Evolutionary conservation across 2,888 invertebrate genomes (phyloP).

Genomic region (Ophonus ardosiacus): DNA sequence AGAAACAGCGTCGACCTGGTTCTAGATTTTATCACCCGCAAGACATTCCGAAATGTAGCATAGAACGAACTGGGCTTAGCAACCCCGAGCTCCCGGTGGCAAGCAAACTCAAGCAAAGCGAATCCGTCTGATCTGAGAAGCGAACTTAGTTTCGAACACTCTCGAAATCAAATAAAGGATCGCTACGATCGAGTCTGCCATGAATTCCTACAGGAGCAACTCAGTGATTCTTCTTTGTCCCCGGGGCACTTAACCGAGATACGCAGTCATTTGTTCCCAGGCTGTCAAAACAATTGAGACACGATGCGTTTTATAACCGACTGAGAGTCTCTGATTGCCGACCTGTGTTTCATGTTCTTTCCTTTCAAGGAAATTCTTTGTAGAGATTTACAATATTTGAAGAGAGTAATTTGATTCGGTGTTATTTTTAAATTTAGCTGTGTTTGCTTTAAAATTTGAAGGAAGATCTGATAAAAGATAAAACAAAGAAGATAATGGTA

Average conservation of each 20-base stretch:
- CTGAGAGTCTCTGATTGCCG: background rate
- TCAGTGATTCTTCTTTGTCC: conserved; percentile 38
- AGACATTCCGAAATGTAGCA: background rate
- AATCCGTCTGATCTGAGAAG: conserved; percentile 32
- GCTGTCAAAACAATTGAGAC: conserved; percentile 55
- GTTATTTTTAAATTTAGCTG: conserved; percentile 10
- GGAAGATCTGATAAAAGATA: background rate
- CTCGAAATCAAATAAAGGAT: conserved; percentile 39
- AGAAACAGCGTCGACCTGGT: background rate
- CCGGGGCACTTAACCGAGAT: conserved; percentile 43
- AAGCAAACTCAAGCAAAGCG: conserved; percentile 16
- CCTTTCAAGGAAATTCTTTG: background rate
- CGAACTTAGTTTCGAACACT: conserved; percentile 40
- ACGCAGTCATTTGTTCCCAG: conserved; percentile 45
- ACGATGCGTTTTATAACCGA: conserved; percentile 2
- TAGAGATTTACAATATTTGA: background rate
- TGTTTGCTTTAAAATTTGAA: conserved; percentile 5
- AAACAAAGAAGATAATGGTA: background rate
- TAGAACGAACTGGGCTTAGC: background rate
- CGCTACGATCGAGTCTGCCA: conserved; percentile 24
- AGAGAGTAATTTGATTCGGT: conserved; percentile 1
- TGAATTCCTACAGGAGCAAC: conserved; percentile 17
- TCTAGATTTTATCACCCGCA: background rate
- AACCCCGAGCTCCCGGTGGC: background rate
- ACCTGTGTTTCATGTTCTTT: background rate